A percentile compares a stretch with the other conserved stretches of the same genome.
Evolutionary conservation across 37 sponge, comb jelly and placozoan genomes (phyloP).

Genomic region (Aplysina aerophoba): DNA sequence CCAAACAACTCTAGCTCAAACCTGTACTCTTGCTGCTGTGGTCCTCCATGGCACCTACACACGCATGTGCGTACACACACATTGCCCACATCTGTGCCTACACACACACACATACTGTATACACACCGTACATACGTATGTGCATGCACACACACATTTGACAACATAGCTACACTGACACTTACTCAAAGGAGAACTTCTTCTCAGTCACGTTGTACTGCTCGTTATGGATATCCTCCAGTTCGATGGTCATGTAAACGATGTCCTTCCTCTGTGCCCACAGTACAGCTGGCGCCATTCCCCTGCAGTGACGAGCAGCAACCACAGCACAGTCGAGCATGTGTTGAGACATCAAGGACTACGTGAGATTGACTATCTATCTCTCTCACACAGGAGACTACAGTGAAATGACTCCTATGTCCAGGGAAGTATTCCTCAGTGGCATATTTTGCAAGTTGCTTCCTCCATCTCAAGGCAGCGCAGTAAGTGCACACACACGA

Average conservation of each 20-base stretch:
- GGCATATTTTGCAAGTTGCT: no score
- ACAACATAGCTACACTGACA: background rate
- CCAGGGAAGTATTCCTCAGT: no score
- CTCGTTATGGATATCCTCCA: constrained; percentile 62
- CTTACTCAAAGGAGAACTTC: constrained; percentile 52
- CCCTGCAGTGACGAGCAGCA: no score
- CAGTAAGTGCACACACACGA: constrained; percentile 5
- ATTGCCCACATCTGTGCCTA: background rate
- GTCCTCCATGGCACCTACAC: constrained; percentile 18
- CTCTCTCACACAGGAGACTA: no score
- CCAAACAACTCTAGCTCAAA: constrained; percentile 62
- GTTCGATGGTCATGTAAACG: constrained; percentile 48
- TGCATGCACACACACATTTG: no score
- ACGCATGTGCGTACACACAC: background rate
- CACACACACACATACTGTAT: no score
- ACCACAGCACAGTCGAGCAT: no score
- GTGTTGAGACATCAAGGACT: no score
- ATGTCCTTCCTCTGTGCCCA: constrained; percentile 84
- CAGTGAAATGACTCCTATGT: no score
- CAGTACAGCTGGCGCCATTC: constrained; percentile 40
- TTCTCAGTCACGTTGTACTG: constrained; percentile 50
- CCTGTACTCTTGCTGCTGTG: constrained; percentile 34
- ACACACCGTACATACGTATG: no score
- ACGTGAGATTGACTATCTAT: no score
- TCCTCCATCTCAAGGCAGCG: background rate